Evolutionary conservation across 2,888 invertebrate species (phyloP).

Genomic region (Epistrophella euchroma): DNA sequence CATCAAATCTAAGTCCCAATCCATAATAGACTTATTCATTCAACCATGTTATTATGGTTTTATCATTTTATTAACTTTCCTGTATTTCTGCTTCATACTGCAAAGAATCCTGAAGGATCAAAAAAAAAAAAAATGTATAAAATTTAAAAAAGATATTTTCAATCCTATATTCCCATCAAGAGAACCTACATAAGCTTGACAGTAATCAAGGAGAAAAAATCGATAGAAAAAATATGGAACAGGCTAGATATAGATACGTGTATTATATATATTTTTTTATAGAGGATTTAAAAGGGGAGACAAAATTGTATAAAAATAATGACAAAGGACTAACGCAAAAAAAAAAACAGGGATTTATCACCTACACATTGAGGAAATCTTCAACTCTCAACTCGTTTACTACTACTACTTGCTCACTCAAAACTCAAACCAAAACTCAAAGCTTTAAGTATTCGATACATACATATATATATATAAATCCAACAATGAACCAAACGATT

Average conservation of each 20-base stretch:
- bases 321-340: background rate
- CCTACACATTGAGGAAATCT: conserved; percentile 46
- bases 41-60: conserved; percentile 61
- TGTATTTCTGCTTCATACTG: background rate
- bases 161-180: conserved; percentile 16
- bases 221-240: conserved; percentile 59
- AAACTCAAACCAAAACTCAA: conserved; percentile 31
- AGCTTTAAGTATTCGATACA: background rate
- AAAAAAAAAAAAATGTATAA: background rate
- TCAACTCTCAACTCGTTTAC: conserved; percentile 29
- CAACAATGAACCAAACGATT: conserved; percentile 60
- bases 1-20: conserved; percentile 54
- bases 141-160: conserved; percentile 49
- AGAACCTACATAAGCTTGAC: conserved; percentile 57
- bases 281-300: conserved; percentile 34
- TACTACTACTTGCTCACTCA: background rate
- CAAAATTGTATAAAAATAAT: conserved; percentile 11
- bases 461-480: conserved; percentile 2
- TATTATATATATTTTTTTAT: too few species aligned
- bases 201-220: conserved; percentile 67
- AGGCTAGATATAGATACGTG: conserved; percentile 25
- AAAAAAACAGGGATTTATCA: conserved; percentile 59
- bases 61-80: conserved; percentile 54
- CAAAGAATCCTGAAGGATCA: background rate
- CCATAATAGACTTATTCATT: conserved; percentile 63